Base-by-base conservation (phyloP, 2,888 invertebrate genomes). In the Leucoptera coffeella region DNA sequence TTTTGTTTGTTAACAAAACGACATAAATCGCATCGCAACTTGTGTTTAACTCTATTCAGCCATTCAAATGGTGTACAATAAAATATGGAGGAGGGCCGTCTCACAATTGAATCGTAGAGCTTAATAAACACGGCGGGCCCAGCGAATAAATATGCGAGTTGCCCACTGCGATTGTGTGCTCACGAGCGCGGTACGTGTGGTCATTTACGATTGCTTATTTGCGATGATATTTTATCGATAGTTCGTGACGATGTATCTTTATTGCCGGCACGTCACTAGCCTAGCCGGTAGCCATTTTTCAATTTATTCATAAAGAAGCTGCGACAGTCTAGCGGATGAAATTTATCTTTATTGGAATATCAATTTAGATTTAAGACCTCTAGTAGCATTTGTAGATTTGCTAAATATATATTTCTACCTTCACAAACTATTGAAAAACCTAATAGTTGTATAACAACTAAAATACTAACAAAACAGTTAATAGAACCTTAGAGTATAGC, bases 41-140 rank as follows among this genome's bases (percentile, higher is more conserved):
- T 53, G 49, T 58, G 60, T 65, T 65, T 62, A 62, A 60, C 59
- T 62, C 57, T 57, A 62, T 64, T 61, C 64, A 59, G 33, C 53
- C 57, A 57, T 58, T 60, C 59, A 53, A 53, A 54, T 60, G 61
- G 59, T n/a, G n/a, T 55, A 60, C 54, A 61, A 62, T 62, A 61
- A 28, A 61, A 61, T 64, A 59, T 54, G 47, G 52, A 50, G 50
- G 37, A 52, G 49, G 54, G 53, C 56, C 52, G 51, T 56, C 44
- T 36, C 35, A 52, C 58, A 61, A 67, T 65, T 65, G 64, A 65
- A 65, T 57, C 47, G 58, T 64, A 62, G 40, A 56, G 53, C 56
- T 65, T 65, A 61, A 67, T 67, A 65, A 62, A 55, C 51, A 53
- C 47, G 45, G 45, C 51, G 47, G 44, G 49, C 47, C 47, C 49